Conservation (phyloP, 2,888 invertebrate genomes). For the Asteroscopus sphinx region DNA sequence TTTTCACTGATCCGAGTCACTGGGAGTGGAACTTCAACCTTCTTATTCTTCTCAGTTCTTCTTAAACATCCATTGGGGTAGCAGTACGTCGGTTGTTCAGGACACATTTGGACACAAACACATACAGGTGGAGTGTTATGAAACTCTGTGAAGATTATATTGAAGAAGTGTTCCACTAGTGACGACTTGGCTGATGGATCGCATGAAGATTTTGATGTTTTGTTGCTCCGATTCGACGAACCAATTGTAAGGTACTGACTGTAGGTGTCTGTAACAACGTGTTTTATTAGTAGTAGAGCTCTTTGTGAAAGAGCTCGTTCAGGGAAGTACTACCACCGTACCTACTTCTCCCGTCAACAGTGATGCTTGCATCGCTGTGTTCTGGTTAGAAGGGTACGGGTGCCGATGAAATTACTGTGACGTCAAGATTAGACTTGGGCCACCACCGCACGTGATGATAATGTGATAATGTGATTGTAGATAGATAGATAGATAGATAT, state of each 20-base stretch:
- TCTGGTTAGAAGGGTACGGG: too few species aligned
- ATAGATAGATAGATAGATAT: too few species aligned
- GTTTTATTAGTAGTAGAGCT: background rate
- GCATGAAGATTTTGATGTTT: constrained; percentile 54
- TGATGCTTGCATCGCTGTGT: too few species aligned
- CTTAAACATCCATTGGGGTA: constrained; percentile 81
- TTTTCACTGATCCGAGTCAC: constrained; percentile 55
- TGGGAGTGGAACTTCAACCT: constrained; percentile 38
- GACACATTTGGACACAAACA: constrained; percentile 81
- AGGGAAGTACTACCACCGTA: too few species aligned
- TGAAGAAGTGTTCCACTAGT: constrained; percentile 79
- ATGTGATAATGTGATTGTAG: too few species aligned
- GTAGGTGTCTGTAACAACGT: constrained; percentile 60
- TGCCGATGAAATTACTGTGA: too few species aligned
- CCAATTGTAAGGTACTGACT: constrained; percentile 57
- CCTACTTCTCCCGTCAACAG: too few species aligned
- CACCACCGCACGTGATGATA: too few species aligned
- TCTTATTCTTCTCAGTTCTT: constrained; percentile 55
- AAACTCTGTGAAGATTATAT: constrained; percentile 79
- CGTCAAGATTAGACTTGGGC: too few species aligned
- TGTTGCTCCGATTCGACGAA: constrained; percentile 34
- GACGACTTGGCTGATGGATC: constrained; percentile 62
- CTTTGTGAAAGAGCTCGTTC: too few species aligned
- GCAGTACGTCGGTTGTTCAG: constrained; percentile 77
- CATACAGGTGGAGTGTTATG: constrained; percentile 75